Evolutionary conservation across 2,888 invertebrate species (phyloP).

Genomic region (Neoaliturus tenellus): DNA sequence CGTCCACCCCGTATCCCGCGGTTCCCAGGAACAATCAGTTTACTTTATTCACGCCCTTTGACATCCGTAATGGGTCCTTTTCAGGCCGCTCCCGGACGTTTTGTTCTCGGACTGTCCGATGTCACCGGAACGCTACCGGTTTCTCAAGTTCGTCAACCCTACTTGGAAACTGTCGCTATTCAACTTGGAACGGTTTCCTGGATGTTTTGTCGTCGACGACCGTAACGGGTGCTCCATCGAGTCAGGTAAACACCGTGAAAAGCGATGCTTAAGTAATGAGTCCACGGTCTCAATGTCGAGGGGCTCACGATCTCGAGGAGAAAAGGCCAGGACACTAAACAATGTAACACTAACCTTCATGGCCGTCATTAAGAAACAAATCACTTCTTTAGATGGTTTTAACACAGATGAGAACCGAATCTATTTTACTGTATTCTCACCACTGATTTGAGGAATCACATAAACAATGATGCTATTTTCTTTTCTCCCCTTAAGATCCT

Average conservation of each 20-base stretch:
- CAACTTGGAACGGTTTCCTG: background rate
- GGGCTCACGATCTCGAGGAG: too few relatives aligned
- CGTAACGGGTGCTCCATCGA: background rate
- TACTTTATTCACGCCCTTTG: slow-evolving; percentile 30
- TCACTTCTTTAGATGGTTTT: too few relatives aligned
- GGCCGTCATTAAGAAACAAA: too few relatives aligned
- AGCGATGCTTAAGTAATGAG: background rate
- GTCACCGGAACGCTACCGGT: slow-evolving; percentile 22
- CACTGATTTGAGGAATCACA: too few relatives aligned
- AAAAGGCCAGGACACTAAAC: too few relatives aligned
- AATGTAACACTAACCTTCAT: too few relatives aligned
- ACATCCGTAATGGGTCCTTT: slow-evolving; percentile 32
- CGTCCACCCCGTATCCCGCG: background rate
- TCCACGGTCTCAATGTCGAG: background rate
- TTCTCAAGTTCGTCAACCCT: slow-evolving; percentile 40
- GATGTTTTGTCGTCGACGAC: background rate
- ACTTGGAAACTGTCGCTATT: slow-evolving; percentile 39
- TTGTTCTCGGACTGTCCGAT: slow-evolving; percentile 21
- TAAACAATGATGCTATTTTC: too few relatives aligned
- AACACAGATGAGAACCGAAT: too few relatives aligned
- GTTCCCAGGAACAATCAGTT: slow-evolving; percentile 23
- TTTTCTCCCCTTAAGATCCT: too few relatives aligned
- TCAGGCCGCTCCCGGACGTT: background rate
- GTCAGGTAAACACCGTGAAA: slow-evolving; percentile 3
- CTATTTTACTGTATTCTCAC: too few relatives aligned